Base-by-base conservation (phyloP, 2,888 invertebrate genomes). In the Cosmia pyralina region DNA sequence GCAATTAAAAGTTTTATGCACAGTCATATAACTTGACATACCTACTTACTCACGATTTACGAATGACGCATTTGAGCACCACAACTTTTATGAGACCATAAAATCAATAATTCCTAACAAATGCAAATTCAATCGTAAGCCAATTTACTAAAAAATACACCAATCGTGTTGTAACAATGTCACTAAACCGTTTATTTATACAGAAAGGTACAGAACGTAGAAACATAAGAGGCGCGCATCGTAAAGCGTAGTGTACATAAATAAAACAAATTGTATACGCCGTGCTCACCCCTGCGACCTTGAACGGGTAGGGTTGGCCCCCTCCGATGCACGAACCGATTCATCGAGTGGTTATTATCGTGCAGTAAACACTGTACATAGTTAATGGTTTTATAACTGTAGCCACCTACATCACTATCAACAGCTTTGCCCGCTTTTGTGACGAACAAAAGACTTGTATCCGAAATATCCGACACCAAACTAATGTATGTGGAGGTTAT, bases 241-340 rank as follows among this genome's bases (percentile, higher is more conserved):
- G 83, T 87, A 87, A 85, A 84, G 79, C 81, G 85, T 70, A 66
- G 79, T 78, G 78, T 81, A 82, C 77, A 78, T 77, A 80, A 81
- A 82, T 82, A 81, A 85, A 84, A 75, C 77, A 86, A 86, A 84
- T 82, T 73, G 82, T 79, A 75, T 81, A 81, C 79, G 79, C 75
- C 67, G 77, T 84, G 86, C 81, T 90, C 93, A 93, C 93, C 94
- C 94, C 88, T 88, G 80, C 87, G 93, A 93, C 94, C 94, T 94
- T 94, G 94, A 88, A 78, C 86, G 82, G 63, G 82, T 91, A 93
- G 93, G 94, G 93, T 92, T 90, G 91, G 87, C 88, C 93, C 93
- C 93, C 90, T 89, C 84, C 76, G 83, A 76, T 86, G 87, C 85
- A 86, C 83, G 87, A 84, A 79, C 75, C 85, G 85, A 87, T 88